Evolutionary conservation across 1,140 invertebrate genomes (phyloP).

Genomic region (Mactra quadrangularis): DNA sequence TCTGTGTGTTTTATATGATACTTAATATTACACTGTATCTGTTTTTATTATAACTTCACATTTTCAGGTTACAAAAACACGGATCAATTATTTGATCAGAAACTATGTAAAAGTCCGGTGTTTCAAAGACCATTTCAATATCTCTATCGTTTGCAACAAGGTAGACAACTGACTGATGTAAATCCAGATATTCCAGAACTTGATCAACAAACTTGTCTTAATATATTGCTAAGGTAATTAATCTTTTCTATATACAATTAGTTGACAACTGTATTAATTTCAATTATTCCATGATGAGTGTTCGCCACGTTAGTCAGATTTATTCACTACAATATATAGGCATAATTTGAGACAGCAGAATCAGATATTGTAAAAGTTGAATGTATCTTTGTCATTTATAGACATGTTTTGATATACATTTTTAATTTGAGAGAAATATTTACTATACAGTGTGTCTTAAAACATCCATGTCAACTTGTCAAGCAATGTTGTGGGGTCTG

Average conservation of each 20-base stretch:
- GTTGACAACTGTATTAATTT: neutral
- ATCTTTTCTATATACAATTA: neutral
- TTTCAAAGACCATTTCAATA: too few relatives aligned
- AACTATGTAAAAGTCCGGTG: constrained; percentile 5
- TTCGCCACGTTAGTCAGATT: neutral
- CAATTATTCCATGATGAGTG: neutral
- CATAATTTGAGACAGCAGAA: neutral
- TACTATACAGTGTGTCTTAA: too few relatives aligned
- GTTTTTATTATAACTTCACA: too few relatives aligned
- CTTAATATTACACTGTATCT: too few relatives aligned
- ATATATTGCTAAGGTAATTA: constrained; percentile 58
- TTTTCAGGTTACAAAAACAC: constrained; percentile 20
- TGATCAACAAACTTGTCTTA: constrained; percentile 47
- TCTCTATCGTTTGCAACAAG: too few relatives aligned
- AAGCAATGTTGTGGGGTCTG: too few relatives aligned
- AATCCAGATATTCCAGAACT: constrained; percentile 51
- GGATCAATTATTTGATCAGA: constrained; percentile 33
- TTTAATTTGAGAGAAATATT: neutral
- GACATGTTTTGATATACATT: neutral
- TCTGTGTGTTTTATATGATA: neutral
- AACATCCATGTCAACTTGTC: too few relatives aligned
- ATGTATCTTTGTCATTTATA: neutral
- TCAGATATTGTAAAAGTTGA: neutral
- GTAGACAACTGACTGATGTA: constrained; percentile 44
- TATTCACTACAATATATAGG: neutral